Percentiles rank a stretch among this genome's conserved stretches.
These are phyloP conservation scores for Campylorhamphus procurvoides DNA, from an alignment of 2,113 vertebrate species.

Conservation along the genomic window DNA sequence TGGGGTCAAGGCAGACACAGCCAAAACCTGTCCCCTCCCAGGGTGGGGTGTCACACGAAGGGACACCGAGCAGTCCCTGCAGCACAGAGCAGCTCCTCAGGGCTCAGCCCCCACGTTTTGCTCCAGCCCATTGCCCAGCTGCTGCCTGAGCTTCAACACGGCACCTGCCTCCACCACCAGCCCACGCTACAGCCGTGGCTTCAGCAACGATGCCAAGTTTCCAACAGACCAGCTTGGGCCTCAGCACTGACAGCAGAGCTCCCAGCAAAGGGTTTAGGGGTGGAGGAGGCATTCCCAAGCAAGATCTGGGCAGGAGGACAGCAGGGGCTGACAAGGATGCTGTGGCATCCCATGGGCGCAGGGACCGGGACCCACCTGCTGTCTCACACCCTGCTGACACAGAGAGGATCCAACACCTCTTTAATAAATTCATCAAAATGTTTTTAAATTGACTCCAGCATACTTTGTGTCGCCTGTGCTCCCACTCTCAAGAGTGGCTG, in stretches of 20 bases:
- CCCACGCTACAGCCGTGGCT: fast-evolving
- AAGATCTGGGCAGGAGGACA: neutral
- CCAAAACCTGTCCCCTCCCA: neutral
- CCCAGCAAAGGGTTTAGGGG: neutral
- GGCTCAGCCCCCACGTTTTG: fast-evolving
- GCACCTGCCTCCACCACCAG: neutral
- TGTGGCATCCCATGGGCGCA: fast-evolving
- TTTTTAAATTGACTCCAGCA: neutral
- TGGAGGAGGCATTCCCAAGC: neutral
- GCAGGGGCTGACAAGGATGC: neutral
- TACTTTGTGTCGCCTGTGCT: neutral
- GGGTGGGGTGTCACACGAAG: neutral
- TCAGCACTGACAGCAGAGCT: neutral
- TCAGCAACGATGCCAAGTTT: fast-evolving
- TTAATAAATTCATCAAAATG: slow-evolving; percentile 19
- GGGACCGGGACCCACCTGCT: neutral
- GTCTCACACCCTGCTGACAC: neutral
- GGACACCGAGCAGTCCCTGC: neutral
- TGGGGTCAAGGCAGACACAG: neutral
- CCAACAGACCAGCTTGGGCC: neutral
- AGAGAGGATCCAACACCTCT: neutral
- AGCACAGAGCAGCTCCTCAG: neutral
- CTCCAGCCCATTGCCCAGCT: neutral
- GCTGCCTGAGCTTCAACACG: neutral
- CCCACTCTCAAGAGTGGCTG: slow-evolving; percentile 6